Conservation (phyloP, 2,797 vertebrate genomes). For the Thamnophis elegans region DNA sequence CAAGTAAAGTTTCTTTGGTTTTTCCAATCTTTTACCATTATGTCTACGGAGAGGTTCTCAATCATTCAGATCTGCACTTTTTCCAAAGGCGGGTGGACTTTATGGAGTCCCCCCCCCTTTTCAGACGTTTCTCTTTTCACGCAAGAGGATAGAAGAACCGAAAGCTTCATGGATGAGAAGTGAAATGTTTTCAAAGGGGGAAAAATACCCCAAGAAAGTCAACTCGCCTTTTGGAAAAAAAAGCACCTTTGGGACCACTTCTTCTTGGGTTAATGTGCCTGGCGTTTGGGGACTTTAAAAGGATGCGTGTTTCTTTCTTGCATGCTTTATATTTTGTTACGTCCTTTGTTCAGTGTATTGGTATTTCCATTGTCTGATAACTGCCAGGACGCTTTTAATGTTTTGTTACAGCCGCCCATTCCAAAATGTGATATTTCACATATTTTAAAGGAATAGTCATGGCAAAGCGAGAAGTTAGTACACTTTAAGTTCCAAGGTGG, state of each 20-base stretch:
- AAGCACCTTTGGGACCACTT: not conserved
- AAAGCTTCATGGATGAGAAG: too few relatives aligned
- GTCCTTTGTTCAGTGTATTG: not conserved
- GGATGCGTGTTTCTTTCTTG: not conserved
- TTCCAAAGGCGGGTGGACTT: too few relatives aligned
- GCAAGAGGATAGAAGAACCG: too few relatives aligned
- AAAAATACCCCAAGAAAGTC: not conserved
- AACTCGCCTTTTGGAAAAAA: not conserved
- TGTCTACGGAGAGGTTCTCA: too few relatives aligned
- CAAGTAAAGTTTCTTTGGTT: too few relatives aligned
- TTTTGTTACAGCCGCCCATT: not conserved
- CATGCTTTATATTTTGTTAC: not conserved
- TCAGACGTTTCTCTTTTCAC: too few relatives aligned
- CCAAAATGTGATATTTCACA: not conserved
- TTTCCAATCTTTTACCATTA: too few relatives aligned
- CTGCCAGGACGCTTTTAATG: not conserved
- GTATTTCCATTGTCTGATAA: not conserved
- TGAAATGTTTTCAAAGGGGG: not conserved
- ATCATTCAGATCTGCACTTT: too few relatives aligned
- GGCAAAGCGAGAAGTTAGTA: not conserved
- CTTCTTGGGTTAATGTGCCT: not conserved
- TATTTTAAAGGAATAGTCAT: not conserved
- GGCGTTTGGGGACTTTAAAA: not conserved
- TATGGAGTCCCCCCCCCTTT: too few relatives aligned
- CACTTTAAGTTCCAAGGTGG: too few relatives aligned